A percentile compares a stretch with the other conserved stretches of the same genome.
Evolutionary conservation across 1,140 invertebrate genomes (phyloP).

Genomic region (Drosophila aff.): DNA sequence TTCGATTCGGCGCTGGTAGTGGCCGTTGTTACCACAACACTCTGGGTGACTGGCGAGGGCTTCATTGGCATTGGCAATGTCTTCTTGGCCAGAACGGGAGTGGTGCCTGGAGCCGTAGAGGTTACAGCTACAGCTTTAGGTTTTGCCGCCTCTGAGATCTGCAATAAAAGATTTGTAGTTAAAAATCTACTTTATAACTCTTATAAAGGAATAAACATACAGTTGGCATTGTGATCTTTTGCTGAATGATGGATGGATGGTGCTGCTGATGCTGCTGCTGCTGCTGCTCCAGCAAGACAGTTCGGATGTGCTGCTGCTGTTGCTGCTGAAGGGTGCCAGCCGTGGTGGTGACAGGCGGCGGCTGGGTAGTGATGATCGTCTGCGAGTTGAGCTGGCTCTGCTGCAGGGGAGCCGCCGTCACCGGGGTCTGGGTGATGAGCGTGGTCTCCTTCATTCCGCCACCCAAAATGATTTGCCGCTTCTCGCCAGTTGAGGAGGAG

Average conservation of each 20-base stretch:
- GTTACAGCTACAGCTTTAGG: slow-evolving; percentile 6
- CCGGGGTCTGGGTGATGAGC: slow-evolving; percentile 73
- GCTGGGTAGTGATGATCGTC: slow-evolving; percentile 79
- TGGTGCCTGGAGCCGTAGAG: neutral
- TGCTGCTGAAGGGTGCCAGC: slow-evolving; percentile 40
- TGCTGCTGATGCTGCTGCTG: slow-evolving; percentile 69
- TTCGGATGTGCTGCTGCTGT: slow-evolving; percentile 68
- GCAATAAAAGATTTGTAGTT: neutral
- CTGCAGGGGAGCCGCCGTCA: slow-evolving; percentile 56
- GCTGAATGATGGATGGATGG: slow-evolving; percentile 74
- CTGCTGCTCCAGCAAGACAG: slow-evolving; percentile 52
- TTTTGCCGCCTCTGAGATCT: slow-evolving; percentile 55
- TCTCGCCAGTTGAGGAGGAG: slow-evolving; percentile 44
- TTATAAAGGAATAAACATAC: slow-evolving; percentile 27
- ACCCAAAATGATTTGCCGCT: slow-evolving; percentile 63
- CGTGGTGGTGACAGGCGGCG: slow-evolving; percentile 23
- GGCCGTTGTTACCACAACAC: slow-evolving; percentile 4
- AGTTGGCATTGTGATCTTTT: slow-evolving; percentile 65
- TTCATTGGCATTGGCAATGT: slow-evolving; percentile 18
- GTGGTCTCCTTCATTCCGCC: slow-evolving; percentile 78
- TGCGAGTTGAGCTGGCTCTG: slow-evolving; percentile 80
- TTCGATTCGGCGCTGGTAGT: slow-evolving; percentile 18
- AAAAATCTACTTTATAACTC: neutral
- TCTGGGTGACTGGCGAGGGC: slow-evolving; percentile 32
- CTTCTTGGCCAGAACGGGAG: slow-evolving; percentile 47